Percentiles rank a stretch among this genome's conserved stretches.
These are phyloP conservation scores for Columba livia DNA, from an alignment of 2,113 vertebrate genomes.

Conservation along the genomic window DNA sequence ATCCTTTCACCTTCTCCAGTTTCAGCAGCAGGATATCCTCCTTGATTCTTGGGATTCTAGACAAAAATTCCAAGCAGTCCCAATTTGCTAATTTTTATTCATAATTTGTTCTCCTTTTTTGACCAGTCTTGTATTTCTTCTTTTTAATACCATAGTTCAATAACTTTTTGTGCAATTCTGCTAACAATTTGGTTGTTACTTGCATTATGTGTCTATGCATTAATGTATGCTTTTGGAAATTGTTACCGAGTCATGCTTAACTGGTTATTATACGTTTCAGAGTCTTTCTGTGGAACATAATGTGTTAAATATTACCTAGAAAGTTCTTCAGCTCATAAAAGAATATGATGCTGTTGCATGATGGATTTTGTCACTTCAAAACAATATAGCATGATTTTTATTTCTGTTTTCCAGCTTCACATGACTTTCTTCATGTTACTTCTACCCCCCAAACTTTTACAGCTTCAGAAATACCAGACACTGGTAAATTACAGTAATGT, in stretches of 20 bases:
- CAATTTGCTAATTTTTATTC: not conserved
- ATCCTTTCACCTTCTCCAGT: not conserved
- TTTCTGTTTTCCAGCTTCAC: conserved; percentile 24
- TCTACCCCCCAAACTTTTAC: not conserved
- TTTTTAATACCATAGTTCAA: not conserved
- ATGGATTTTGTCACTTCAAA: not conserved
- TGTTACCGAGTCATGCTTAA: not conserved
- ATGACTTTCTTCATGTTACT: not conserved
- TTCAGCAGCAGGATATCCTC: not conserved
- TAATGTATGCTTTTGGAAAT: not conserved
- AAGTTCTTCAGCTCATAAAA: not conserved
- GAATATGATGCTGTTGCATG: not conserved
- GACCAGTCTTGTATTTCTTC: not conserved
- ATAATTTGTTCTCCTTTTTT: not conserved
- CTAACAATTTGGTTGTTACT: not conserved
- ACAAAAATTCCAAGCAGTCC: not conserved
- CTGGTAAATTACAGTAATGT: not conserved
- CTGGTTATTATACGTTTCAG: not conserved
- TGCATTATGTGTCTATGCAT: not conserved
- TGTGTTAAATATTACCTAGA: not conserved
- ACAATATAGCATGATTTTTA: not conserved
- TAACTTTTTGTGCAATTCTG: not conserved
- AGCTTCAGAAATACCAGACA: conserved; percentile 4
- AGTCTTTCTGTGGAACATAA: not conserved
- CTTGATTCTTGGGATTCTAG: not conserved